Percentiles rank a stretch among this genome's conserved stretches.
Conservation (phyloP, 2,888 invertebrate genomes). For the Aphodius granarius region DNA sequence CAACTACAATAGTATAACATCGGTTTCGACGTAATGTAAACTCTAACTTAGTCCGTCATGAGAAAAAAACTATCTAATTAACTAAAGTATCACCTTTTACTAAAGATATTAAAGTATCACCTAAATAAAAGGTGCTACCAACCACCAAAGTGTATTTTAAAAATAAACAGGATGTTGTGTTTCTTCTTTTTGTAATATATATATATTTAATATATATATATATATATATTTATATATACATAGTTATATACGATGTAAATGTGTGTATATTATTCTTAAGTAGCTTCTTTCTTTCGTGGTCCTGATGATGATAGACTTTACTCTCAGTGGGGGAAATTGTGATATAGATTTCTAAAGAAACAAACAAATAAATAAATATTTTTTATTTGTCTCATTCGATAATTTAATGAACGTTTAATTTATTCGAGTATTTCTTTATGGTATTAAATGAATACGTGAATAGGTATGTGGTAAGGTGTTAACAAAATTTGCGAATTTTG, state of each 20-base stretch:
- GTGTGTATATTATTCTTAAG: background rate
- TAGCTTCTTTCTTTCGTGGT: background rate
- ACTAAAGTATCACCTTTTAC: background rate
- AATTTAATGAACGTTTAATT: background rate
- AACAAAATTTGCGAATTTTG: background rate
- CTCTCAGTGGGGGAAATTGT: background rate
- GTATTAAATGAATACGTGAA: background rate
- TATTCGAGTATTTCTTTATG: background rate
- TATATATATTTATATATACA: background rate
- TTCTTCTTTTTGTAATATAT: background rate
- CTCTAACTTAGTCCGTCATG: background rate
- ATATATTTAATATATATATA: too few species aligned
- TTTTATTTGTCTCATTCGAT: background rate
- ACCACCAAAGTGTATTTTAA: background rate
- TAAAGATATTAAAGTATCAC: background rate
- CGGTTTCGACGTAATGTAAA: conserved; percentile 1
- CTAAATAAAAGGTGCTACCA: background rate
- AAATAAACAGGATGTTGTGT: background rate
- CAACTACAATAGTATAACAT: conserved; percentile 50
- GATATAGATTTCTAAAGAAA: background rate
- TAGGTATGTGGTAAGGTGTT: background rate
- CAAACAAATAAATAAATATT: background rate
- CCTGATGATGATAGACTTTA: background rate
- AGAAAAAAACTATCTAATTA: background rate
- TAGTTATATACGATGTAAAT: background rate